Evolutionary conservation across 2,888 invertebrate genomes (phyloP).

Genomic region (Operophtera brumata): DNA sequence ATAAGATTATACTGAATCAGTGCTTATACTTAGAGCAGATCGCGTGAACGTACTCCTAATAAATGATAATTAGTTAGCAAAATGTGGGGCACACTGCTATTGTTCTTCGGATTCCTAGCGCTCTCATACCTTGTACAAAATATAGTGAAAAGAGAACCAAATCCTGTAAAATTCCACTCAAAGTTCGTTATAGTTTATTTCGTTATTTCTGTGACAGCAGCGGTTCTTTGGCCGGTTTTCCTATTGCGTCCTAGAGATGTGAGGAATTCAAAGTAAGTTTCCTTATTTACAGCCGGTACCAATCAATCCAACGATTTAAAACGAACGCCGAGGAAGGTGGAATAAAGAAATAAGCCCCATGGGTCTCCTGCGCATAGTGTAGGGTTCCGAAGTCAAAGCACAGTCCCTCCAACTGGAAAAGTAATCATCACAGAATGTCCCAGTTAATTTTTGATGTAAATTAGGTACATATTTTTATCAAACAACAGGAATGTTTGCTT

Average conservation of each 20-base stretch:
- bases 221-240: constrained; percentile 33
- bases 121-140: constrained; percentile 17
- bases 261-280: constrained; percentile 18
- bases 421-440: too few relatives aligned
- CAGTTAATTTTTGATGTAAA: too few relatives aligned
- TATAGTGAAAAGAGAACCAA: constrained; percentile 17
- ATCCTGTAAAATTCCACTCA: constrained; percentile 26
- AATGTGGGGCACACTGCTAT: constrained; percentile 11
- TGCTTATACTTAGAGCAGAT: too few relatives aligned
- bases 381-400: too few relatives aligned
- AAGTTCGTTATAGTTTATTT: constrained; percentile 21
- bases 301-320: background rate
- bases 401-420: too few relatives aligned
- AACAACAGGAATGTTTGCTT: too few relatives aligned
- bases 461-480: too few relatives aligned
- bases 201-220: constrained; percentile 18
- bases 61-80: background rate
- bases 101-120: constrained; percentile 9
- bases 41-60: too few relatives aligned
- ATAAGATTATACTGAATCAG: too few relatives aligned
- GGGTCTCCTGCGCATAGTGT: too few relatives aligned
- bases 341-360: too few relatives aligned
- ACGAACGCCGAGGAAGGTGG: too few relatives aligned
- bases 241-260: constrained; percentile 35
- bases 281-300: background rate